Evolutionary conservation across 2,113 vertebrate species (phyloP).

Genomic region (Salvelinus sp.): DNA sequence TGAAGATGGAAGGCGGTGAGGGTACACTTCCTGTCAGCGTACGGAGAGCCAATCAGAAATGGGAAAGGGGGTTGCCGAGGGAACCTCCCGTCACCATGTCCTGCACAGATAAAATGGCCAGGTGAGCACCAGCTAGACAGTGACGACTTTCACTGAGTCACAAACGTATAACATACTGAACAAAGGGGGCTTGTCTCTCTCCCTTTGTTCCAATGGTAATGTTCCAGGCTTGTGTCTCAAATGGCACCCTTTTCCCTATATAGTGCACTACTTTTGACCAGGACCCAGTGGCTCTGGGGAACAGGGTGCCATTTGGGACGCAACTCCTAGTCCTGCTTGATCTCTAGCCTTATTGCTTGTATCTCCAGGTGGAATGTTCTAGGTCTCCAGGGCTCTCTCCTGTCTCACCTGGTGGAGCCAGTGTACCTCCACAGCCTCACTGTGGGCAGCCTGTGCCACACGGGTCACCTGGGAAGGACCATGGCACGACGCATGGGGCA

Average conservation of each 20-base stretch:
- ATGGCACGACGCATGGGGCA: slow-evolving; percentile 86
- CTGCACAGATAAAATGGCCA: slow-evolving; percentile 97
- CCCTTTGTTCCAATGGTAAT: too few species aligned
- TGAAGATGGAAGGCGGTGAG: slow-evolving; percentile 96
- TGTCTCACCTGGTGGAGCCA: slow-evolving; percentile 92
- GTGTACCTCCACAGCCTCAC: slow-evolving; percentile 92
- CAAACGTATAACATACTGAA: neutral
- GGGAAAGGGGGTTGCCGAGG: slow-evolving; percentile 92
- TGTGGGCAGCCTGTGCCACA: slow-evolving; percentile 89
- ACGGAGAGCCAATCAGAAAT: slow-evolving; percentile 82
- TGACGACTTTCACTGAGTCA: neutral
- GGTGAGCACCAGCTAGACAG: slow-evolving; percentile 64
- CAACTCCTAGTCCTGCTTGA: too few species aligned
- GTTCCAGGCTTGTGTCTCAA: too few species aligned
- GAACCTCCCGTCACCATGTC: slow-evolving; percentile 98
- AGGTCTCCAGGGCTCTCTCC: slow-evolving; percentile 91
- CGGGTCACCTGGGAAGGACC: slow-evolving; percentile 88
- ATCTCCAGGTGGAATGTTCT: slow-evolving; percentile 89
- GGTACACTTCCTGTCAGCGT: slow-evolving; percentile 88
- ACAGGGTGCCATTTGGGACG: too few species aligned
- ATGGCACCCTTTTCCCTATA: too few species aligned
- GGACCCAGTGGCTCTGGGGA: too few species aligned
- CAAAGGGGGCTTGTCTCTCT: neutral
- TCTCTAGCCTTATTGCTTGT: neutral
- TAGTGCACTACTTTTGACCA: too few species aligned